A percentile compares a stretch with the other conserved stretches of the same genome.
phyloP scores from a whole-genome alignment of 2,113 vertebrate species.

The Empidonax traillii region DNA sequence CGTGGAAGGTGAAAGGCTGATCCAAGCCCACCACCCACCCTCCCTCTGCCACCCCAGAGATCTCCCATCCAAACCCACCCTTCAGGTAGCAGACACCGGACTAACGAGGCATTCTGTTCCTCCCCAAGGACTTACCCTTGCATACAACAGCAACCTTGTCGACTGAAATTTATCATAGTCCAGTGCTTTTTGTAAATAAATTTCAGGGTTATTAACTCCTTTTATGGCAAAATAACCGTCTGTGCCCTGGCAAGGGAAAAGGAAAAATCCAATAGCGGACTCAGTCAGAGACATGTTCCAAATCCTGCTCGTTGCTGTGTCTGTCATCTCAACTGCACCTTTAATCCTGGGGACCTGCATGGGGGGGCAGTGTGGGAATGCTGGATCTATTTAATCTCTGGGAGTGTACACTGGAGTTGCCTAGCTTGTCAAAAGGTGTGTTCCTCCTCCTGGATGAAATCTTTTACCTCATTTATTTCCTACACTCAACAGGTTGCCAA shows the following conservation, averaged over 20 bases:
- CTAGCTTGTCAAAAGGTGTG: not conserved
- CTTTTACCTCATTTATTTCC: not conserved
- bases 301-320: not conserved
- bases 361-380: not conserved
- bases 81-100: not conserved
- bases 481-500: not conserved
- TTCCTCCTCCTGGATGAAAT: not conserved
- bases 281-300: not conserved
- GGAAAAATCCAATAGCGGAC: not conserved
- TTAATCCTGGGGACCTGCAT: not conserved
- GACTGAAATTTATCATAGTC: slow-evolving; percentile 79
- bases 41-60: not conserved
- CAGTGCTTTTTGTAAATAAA: slow-evolving; percentile 76
- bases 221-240: slow-evolving; percentile 77
- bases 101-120: not conserved
- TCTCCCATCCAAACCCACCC: not conserved
- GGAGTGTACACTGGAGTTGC: not conserved
- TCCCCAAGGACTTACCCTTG: slow-evolving; percentile 72
- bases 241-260: slow-evolving; percentile 63
- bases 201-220: slow-evolving; percentile 76
- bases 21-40: not conserved
- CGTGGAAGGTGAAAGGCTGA: not conserved
- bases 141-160: slow-evolving; percentile 74
- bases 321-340: not conserved
- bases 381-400: not conserved